phyloP scores from a whole-genome alignment of 2,797 vertebrate species.

The Acipenser transmontanus region DNA sequence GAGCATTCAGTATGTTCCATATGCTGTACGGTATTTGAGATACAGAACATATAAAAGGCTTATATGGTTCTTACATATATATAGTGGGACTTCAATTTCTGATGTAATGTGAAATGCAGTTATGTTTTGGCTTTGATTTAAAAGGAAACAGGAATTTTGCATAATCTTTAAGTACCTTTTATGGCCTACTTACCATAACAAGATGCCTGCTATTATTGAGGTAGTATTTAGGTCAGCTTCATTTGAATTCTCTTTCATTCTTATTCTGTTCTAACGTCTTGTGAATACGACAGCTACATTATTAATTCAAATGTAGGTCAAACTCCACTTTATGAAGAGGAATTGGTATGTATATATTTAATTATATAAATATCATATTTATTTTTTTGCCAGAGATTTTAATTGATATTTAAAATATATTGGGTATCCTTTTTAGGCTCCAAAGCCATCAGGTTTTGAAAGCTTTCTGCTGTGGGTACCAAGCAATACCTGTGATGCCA shows the following conservation, averaged over 20 bases:
- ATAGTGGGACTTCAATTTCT: too few species aligned
- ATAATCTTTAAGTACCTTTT: slow-evolving; percentile 70
- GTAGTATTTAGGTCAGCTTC: slow-evolving; percentile 76
- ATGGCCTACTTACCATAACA: slow-evolving; percentile 73
- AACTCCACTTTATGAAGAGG: slow-evolving; percentile 61
- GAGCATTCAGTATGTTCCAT: too few species aligned
- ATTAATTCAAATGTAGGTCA: slow-evolving; percentile 76
- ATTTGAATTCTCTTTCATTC: slow-evolving; percentile 77
- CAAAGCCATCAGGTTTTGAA: too few species aligned
- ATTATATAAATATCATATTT: slow-evolving; percentile 51
- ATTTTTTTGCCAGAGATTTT: slow-evolving; percentile 23
- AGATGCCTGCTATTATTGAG: slow-evolving; percentile 61
- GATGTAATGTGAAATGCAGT: slow-evolving; percentile 40
- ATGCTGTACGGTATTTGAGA: too few species aligned
- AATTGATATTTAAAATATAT: slow-evolving; percentile 39
- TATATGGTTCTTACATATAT: too few species aligned
- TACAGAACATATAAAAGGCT: too few species aligned
- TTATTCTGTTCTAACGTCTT: slow-evolving; percentile 32
- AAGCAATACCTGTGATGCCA: too few species aligned
- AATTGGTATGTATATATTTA: slow-evolving; percentile 70
- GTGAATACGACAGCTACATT: slow-evolving; percentile 59
- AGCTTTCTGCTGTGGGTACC: too few species aligned
- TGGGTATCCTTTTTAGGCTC: neutral
- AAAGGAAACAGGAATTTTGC: slow-evolving; percentile 54
- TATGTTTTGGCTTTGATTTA: slow-evolving; percentile 36